Conservation (phyloP, 2,113 vertebrate species). For the Syngnathus scovelli region DNA sequence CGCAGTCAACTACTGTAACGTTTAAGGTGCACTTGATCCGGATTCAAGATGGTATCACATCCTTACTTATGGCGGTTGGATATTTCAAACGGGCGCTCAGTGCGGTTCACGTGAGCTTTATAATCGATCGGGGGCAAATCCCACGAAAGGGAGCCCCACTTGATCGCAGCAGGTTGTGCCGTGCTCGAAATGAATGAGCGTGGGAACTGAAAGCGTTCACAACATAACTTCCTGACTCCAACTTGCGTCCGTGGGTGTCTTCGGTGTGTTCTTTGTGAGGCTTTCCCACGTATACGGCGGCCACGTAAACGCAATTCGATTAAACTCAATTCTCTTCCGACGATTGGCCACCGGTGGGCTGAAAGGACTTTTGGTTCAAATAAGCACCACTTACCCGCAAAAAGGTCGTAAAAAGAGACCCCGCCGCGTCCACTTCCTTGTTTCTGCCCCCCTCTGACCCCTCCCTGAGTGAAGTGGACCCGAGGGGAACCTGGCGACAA, state of each 20-base stretch:
- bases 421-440: constrained; percentile 33
- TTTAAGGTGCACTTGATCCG: too few species aligned
- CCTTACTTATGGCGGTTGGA: too few species aligned
- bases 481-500: not conserved
- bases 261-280: not conserved
- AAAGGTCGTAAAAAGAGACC: not conserved
- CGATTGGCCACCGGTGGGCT: not conserved
- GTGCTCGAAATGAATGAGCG: not conserved
- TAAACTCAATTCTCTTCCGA: not conserved
- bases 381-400: constrained; percentile 33
- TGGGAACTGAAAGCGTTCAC: not conserved
- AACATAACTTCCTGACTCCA: constrained; percentile 1
- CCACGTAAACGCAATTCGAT: not conserved
- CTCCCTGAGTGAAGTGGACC: not conserved
- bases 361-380: not conserved
- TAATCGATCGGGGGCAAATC: not conserved
- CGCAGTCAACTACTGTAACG: too few species aligned
- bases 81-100: too few species aligned
- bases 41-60: too few species aligned
- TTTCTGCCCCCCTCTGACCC: not conserved
- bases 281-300: not conserved
- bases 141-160: not conserved
- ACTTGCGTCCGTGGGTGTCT: not conserved
- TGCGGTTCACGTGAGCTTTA: not conserved
- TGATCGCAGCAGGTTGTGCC: not conserved